Base-by-base conservation (phyloP, 1,140 invertebrate genomes). In the Papilio helenus region DNA sequence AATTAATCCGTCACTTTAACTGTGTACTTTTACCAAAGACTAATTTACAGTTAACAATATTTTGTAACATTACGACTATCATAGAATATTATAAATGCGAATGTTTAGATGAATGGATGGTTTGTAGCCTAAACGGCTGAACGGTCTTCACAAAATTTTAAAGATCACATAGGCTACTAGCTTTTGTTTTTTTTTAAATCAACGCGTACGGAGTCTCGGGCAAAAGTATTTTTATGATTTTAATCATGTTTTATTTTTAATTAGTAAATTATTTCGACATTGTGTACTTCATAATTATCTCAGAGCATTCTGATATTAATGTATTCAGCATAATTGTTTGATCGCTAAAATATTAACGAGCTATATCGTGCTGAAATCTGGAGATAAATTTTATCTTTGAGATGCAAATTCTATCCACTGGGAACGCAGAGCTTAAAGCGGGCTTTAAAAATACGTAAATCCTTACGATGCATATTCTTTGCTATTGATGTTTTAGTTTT, bases 361-460 rank as follows among this genome's bases (percentile, higher is more conserved):
- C 61, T 89, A 85, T 85, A 83, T 84, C 83, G 83, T 65, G 82
- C 80, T 82, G 84, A 81, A 82, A 84, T 84, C 80, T 68, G 79
- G 76, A 80, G 82, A 88, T 85, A 87, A 83, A 88, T 88, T 88
- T 85, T 77, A 83, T 86, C 89, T 91, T 90, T 90, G 88, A 89
- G 72, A 91, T 91, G 88, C 80, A 91, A 91, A 91, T 91, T 81
- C 80, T 55, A 76, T 80, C 86, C 86, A 80, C 86, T 73, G 84
- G 82, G 86, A 80, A 86, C 88, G 85, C 83, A 86, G 83, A 86
- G 82, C 87, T 86, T 80, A 89, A 89, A 88, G 86, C 85, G 87
- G 80, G 80, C 83, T 83, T 82, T 79, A 84, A 79, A 85, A 89
- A 79, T 68, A 68, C 61, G 26, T 16, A 34, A 29, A 65, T 65